Evolutionary conservation across 2,113 vertebrate species (phyloP), one percentile per base, ranked within the genome.

Genomic region (Anser brachyrhynchus): DNA sequence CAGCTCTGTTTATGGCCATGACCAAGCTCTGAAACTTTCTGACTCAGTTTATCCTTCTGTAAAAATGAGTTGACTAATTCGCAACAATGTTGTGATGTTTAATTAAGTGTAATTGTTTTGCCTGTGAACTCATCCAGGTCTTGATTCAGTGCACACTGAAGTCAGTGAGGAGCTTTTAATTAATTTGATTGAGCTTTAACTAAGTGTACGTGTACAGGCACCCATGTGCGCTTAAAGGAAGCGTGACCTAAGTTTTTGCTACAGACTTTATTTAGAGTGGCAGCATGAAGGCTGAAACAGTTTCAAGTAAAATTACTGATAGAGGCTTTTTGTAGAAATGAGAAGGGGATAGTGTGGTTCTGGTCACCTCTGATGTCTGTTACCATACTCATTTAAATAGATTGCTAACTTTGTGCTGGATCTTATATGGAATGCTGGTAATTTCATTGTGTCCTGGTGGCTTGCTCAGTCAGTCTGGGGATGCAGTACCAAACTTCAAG

Each of bases 101-200:
- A 95, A 97, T 97, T 95, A 97, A 85, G 84, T 93, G 64, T 96
- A 96, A 97, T 96, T 95, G 95, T 76, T 89, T 89, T 85, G 87
- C 41, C 66, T 92, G 67, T 94, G 93, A 94, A 95, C 74, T 94
- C 89, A 89, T 78, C 79, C 39, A 80, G 55, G 54, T 93, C 74
- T 89, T 96, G 92, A 94, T 93, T 93, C 92, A 96, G 4, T 73
- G 66, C 57, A 65, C 62, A 17, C 5, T 76, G 95, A 90, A 96
- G 95, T 66, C 71, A 69, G 84, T 87, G 93, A 93, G 84, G 84
- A 96, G 46, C 96, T 97, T 96, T 96, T 95, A 93, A 97, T 96
- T 96, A 95, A 94, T 93, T 94, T 96, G 74, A 90, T 93, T 93
- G 94, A 95, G 88, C 76, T 90, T 96, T 95, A 84, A 95, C 23